phyloP scores from a whole-genome alignment of 2,888 invertebrate genomes.

The Orgyia antiqua region DNA sequence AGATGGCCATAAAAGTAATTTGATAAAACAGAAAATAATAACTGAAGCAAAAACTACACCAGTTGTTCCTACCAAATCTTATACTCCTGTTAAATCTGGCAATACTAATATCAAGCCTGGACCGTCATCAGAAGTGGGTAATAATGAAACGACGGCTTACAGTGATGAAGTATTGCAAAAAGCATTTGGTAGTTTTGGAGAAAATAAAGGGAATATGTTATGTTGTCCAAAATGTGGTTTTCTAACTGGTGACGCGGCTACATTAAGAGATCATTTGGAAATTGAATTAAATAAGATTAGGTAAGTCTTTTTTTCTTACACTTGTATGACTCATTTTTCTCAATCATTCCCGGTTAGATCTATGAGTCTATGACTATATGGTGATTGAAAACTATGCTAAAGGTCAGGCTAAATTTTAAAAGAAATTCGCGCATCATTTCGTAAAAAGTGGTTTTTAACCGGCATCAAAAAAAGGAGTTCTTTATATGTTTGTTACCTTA shows the following conservation, averaged over 20 bases:
- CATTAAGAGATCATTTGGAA: constrained; percentile 57
- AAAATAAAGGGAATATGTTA: constrained; percentile 32
- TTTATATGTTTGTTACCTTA: too few species aligned
- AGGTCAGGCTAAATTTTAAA: too few species aligned
- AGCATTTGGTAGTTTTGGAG: constrained; percentile 52
- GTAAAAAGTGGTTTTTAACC: too few species aligned
- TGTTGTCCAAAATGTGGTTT: constrained; percentile 56
- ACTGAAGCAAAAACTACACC: constrained; percentile 10
- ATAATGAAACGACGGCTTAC: constrained; percentile 5
- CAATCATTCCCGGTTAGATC: too few species aligned
- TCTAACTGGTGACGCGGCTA: constrained; percentile 33
- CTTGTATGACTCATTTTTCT: too few species aligned
- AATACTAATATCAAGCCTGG: too few species aligned
- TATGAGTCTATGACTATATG: too few species aligned
- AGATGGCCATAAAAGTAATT: constrained; percentile 35
- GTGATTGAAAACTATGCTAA: too few species aligned
- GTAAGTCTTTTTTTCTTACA: too few species aligned
- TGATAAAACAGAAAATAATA: constrained; percentile 38
- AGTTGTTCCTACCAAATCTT: constrained; percentile 12
- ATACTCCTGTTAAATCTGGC: too few species aligned
- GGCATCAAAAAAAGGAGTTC: too few species aligned
- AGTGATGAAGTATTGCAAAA: constrained; percentile 34
- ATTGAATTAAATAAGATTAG: constrained; percentile 58
- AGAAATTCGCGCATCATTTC: too few species aligned
- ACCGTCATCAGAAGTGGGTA: constrained; percentile 2